These are phyloP conservation scores for Larimichthys polyactis DNA, from an alignment of 2,113 vertebrate species.

Conservation along the genomic window DNA sequence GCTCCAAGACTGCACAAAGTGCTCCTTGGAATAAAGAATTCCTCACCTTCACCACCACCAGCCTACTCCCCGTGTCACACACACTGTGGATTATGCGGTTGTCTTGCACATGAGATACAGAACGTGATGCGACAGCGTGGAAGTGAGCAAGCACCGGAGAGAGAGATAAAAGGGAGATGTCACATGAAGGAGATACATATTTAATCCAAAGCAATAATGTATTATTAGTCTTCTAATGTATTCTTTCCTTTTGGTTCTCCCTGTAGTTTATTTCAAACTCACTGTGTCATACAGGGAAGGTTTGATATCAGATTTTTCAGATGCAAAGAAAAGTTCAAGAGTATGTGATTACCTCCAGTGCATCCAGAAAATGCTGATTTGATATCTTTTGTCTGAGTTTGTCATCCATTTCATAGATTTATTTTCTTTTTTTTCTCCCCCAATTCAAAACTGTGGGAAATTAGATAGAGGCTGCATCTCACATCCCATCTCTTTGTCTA, in stretches of 20 bases:
- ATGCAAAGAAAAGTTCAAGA: conserved; percentile 43
- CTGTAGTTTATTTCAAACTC: conserved; percentile 38
- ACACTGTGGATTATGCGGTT: conserved; percentile 48
- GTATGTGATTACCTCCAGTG: conserved; percentile 32
- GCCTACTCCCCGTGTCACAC: conserved; percentile 10
- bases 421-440: conserved; percentile 12
- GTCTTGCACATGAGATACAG: conserved; percentile 29
- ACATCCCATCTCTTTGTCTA: conserved; percentile 47
- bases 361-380: conserved; percentile 55
- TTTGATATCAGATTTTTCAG: conserved; percentile 41
- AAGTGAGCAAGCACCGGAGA: conserved; percentile 22
- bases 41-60: conserved; percentile 2
- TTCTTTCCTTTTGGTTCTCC: conserved; percentile 48
- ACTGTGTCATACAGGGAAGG: neutral
- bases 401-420: conserved; percentile 39
- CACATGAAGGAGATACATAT: conserved; percentile 59
- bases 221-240: conserved; percentile 55
- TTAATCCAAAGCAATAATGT: conserved; percentile 62
- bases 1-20: conserved; percentile 34
- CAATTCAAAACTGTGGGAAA: conserved; percentile 56
- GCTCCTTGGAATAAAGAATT: conserved; percentile 26
- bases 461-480: conserved; percentile 50
- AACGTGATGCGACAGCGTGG: conserved; percentile 18
- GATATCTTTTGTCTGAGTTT: conserved; percentile 49
- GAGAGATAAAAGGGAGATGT: conserved; percentile 60